These are phyloP conservation scores for Drosophila mettleri DNA, from an alignment of 2,888 invertebrate species.

Conservation along the genomic window DNA sequence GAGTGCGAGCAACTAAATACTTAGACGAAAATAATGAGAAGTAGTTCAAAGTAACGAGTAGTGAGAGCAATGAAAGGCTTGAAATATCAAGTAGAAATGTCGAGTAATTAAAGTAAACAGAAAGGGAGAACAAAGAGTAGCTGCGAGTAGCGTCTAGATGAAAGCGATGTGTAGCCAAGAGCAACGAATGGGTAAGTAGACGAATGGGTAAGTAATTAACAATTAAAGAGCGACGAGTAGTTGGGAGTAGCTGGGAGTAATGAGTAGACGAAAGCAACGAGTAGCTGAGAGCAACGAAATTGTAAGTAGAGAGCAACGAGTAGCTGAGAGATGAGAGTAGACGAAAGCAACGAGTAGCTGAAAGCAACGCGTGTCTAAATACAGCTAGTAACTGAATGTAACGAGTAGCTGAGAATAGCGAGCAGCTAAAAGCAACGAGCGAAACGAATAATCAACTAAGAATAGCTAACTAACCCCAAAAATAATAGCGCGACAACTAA, in stretches of 20 bases:
- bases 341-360: neutral
- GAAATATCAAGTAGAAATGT: neutral
- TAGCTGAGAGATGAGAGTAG: no score
- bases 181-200: neutral
- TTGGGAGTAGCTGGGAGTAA: neutral
- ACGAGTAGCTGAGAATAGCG: neutral
- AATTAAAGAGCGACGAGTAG: no score
- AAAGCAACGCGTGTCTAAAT: neutral
- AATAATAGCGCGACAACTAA: no score
- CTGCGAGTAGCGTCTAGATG: neutral
- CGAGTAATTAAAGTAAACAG: neutral
- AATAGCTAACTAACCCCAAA: no score
- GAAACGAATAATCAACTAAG: no score
- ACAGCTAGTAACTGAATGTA: neutral
- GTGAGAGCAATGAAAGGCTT: neutral
- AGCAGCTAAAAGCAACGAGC: neutral
- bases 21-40: no score
- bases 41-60: neutral
- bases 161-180: no score
- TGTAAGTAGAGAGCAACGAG: neutral
- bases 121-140: neutral
- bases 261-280: neutral
- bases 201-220: no score
- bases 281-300: neutral
- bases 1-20: neutral